Conservation (phyloP, 2,113 vertebrate species). For the Athene cunicularia region DNA sequence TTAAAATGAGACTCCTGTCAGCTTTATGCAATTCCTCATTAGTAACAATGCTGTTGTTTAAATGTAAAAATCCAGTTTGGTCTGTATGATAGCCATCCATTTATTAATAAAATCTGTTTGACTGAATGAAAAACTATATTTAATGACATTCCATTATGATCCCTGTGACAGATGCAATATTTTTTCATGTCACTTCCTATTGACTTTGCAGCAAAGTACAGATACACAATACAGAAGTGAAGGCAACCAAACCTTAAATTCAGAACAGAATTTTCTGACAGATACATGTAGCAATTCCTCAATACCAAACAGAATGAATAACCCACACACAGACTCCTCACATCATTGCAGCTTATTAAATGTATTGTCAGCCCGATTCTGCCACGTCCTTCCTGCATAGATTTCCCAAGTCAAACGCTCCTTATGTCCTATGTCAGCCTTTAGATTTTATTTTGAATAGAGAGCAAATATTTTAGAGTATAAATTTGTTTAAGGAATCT, state of each 20-base stretch:
- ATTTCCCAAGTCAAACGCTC: background rate
- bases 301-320: background rate
- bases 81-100: background rate
- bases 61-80: background rate
- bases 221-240: background rate
- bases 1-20: background rate
- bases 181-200: slow-evolving; percentile 26
- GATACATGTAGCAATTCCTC: background rate
- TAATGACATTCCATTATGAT: slow-evolving; percentile 3
- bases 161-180: background rate
- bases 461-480: background rate
- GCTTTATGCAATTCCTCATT: background rate
- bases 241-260: slow-evolving; percentile 3
- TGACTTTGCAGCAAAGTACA: slow-evolving; percentile 24
- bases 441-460: background rate
- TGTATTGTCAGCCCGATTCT: background rate
- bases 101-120: background rate
- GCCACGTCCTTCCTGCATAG: background rate
- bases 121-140: slow-evolving; percentile 13
- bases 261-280: background rate
- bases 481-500: background rate
- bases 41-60: background rate
- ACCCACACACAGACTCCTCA: background rate
- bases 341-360: background rate
- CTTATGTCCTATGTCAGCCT: background rate